phyloP scores from a whole-genome alignment of 1,140 invertebrate species.

The Lordiphosa mommai region DNA sequence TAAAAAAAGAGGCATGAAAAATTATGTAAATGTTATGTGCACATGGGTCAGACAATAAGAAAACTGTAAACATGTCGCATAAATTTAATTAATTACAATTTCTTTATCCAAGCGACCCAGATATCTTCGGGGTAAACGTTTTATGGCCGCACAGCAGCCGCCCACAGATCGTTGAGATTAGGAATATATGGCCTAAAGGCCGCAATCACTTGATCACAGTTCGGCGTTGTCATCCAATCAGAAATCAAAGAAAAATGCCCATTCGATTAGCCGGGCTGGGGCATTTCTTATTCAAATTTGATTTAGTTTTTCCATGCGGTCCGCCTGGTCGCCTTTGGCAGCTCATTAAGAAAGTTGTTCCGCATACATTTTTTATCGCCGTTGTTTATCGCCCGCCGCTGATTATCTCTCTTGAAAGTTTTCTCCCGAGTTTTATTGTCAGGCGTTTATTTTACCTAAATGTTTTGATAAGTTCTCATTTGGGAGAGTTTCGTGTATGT shows the following conservation, averaged over 20 bases:
- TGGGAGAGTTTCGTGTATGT: conserved; percentile 14
- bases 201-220: conserved; percentile 64
- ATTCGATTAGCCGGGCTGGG: conserved; percentile 41
- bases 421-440: conserved; percentile 44
- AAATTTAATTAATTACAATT: conserved; percentile 78
- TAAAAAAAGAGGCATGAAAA: conserved; percentile 24
- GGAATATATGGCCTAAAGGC: conserved; percentile 15
- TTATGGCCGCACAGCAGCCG: conserved; percentile 73
- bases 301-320: conserved; percentile 54
- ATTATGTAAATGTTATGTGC: conserved; percentile 60
- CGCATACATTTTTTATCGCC: conserved; percentile 74
- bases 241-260: conserved; percentile 13
- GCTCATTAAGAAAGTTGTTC: conserved; percentile 77
- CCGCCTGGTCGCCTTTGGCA: conserved; percentile 56
- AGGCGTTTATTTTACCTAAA: conserved; percentile 73
- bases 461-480: conserved; percentile 68
- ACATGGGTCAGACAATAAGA: conserved; percentile 53
- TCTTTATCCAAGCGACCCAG: conserved; percentile 75
- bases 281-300: conserved; percentile 73
- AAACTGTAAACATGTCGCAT: conserved; percentile 77
- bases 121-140: conserved; percentile 49
- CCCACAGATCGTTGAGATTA: conserved; percentile 70
- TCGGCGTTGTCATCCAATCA: conserved; percentile 52
- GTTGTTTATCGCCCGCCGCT: conserved; percentile 59
- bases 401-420: conserved; percentile 46